Conservation (phyloP, 2,888 invertebrate genomes). For the Tinea pellionella region DNA sequence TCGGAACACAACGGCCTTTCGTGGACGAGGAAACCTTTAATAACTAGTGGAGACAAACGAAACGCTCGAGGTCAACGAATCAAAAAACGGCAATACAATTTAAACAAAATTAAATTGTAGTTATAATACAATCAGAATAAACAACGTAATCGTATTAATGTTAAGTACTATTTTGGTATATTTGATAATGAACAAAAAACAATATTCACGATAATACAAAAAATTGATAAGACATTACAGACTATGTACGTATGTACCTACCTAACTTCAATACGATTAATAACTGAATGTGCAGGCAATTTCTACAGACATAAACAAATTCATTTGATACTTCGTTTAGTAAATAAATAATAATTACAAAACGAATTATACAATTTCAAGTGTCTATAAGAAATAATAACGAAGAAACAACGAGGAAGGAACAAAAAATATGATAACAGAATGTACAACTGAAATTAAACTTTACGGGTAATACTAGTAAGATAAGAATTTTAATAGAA, state of each 20-base stretch:
- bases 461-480: neutral
- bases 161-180: neutral
- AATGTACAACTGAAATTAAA: neutral
- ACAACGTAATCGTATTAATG: neutral
- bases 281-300: too few relatives aligned
- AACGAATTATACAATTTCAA: neutral
- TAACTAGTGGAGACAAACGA: neutral
- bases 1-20: neutral
- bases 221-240: neutral
- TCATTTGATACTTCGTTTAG: neutral
- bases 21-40: slow-evolving; percentile 8
- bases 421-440: neutral
- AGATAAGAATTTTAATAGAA: neutral
- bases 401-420: neutral
- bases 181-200: slow-evolving; percentile 2
- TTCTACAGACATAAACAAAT: neutral
- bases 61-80: neutral
- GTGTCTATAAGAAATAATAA: neutral
- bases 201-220: neutral
- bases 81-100: neutral
- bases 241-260: too few relatives aligned
- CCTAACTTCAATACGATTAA: too few relatives aligned
- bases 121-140: neutral
- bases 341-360: neutral
- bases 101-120: neutral